These are phyloP conservation scores for Pemphredon lugubris DNA, from an alignment of 2,888 invertebrate genomes.

Conservation along the genomic window DNA sequence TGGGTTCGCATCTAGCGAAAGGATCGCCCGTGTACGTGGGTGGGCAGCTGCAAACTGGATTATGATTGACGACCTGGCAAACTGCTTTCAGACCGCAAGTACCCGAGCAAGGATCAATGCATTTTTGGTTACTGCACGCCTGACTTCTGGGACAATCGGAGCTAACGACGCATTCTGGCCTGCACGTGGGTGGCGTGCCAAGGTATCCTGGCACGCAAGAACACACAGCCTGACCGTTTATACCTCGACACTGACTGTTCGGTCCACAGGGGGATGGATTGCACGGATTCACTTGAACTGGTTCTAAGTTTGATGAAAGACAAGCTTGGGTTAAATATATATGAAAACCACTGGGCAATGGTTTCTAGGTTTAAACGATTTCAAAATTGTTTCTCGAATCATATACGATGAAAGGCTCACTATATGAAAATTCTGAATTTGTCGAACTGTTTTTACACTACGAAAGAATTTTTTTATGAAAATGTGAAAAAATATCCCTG, in stretches of 20 bases:
- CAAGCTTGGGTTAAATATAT: conserved; percentile 77
- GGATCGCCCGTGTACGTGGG: conserved; percentile 89
- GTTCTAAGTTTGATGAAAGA: conserved; percentile 82
- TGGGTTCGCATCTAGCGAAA: conserved; percentile 84
- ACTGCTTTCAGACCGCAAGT: conserved; percentile 89
- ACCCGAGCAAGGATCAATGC: conserved; percentile 90
- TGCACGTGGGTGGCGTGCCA: conserved; percentile 87
- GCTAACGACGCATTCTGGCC: conserved; percentile 91
- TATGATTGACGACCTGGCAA: conserved; percentile 88
- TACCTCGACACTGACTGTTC: conserved; percentile 87
- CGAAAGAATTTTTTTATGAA: too few species aligned
- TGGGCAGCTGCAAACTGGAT: conserved; percentile 86
- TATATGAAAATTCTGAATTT: too few species aligned
- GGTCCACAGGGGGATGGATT: conserved; percentile 89
- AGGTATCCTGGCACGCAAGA: conserved; percentile 88
- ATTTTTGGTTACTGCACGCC: conserved; percentile 90
- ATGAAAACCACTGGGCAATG: too few species aligned
- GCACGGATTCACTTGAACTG: conserved; percentile 82
- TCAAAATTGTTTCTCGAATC: too few species aligned
- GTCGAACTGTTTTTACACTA: too few species aligned
- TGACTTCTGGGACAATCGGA: conserved; percentile 89
- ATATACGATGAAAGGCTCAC: too few species aligned
- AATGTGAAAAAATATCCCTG: too few species aligned
- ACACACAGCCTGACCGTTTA: conserved; percentile 85
- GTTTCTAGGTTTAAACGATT: too few species aligned